Conservation (phyloP, 2,888 invertebrate species). For the Drosophila histrio region DNA sequence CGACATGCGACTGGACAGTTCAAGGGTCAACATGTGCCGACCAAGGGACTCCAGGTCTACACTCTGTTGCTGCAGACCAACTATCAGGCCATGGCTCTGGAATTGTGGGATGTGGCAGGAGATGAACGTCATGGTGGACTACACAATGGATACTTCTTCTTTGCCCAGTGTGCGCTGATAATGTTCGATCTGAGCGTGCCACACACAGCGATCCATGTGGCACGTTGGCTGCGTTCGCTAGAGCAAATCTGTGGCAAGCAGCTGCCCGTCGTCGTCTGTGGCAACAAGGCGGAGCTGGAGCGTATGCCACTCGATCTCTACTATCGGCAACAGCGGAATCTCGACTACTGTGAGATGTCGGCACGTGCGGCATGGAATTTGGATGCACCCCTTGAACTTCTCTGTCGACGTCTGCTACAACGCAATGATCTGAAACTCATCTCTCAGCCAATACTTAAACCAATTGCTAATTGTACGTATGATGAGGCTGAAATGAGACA, state of each 20-base stretch:
- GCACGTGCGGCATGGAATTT: slow-evolving; percentile 34
- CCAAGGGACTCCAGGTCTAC: slow-evolving; percentile 26
- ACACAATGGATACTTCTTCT: slow-evolving; percentile 36
- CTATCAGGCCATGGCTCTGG: slow-evolving; percentile 18
- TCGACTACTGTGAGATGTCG: slow-evolving; percentile 41
- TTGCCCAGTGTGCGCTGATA: slow-evolving; percentile 31
- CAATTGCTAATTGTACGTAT: background rate
- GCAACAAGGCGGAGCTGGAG: slow-evolving; percentile 42
- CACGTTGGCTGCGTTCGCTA: slow-evolving; percentile 19
- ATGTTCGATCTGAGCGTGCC: slow-evolving; percentile 34
- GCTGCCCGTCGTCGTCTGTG: slow-evolving; percentile 35
- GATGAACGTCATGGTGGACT: slow-evolving; percentile 9
- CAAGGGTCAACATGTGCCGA: slow-evolving; percentile 16
- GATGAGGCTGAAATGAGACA: background rate
- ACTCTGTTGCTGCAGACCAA: slow-evolving; percentile 39
- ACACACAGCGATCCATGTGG: slow-evolving; percentile 21
- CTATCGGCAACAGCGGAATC: background rate
- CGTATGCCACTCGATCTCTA: slow-evolving; percentile 18
- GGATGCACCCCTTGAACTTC: slow-evolving; percentile 18
- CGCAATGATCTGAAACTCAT: slow-evolving; percentile 18
- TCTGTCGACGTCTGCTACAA: slow-evolving; percentile 27
- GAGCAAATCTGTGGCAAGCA: slow-evolving; percentile 24
- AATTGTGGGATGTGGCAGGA: slow-evolving; percentile 43
- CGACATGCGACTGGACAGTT: slow-evolving; percentile 39
- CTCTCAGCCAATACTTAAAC: slow-evolving; percentile 14